phyloP scores from a whole-genome alignment of 2,888 invertebrate species.

The Urechis unicinctus region DNA sequence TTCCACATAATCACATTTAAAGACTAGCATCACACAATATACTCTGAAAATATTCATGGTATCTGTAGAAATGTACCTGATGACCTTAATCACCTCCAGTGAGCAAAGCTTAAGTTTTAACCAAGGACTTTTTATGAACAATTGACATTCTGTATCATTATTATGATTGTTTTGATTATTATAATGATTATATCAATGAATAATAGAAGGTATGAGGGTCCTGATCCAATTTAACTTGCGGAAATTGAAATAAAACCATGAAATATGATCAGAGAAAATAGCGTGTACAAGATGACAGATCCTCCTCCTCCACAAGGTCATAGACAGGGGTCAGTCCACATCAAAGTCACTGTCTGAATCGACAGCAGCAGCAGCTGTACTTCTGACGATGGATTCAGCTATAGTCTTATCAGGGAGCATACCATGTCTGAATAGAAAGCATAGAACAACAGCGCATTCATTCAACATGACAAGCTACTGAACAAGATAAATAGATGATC shows the following conservation, averaged over 20 bases:
- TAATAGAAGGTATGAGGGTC: background rate
- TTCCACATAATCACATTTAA: background rate
- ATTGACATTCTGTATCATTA: too few species aligned
- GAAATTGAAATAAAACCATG: too few species aligned
- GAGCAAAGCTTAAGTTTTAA: too few species aligned
- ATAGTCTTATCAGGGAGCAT: slow-evolving; percentile 31
- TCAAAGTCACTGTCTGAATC: slow-evolving; percentile 35
- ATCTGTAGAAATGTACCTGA: too few species aligned
- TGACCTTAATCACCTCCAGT: too few species aligned
- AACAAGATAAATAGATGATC: background rate
- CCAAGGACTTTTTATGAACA: too few species aligned
- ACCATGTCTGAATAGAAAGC: slow-evolving; percentile 29
- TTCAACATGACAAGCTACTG: background rate
- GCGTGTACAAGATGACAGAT: too few species aligned
- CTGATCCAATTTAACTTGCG: too few species aligned
- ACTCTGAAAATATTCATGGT: background rate
- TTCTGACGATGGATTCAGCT: slow-evolving; percentile 24
- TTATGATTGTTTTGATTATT: too few species aligned
- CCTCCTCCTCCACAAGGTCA: too few species aligned
- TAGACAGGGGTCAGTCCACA: slow-evolving; percentile 19
- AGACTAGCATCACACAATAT: background rate
- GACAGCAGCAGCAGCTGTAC: slow-evolving; percentile 28
- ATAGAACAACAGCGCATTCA: background rate
- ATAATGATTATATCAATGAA: too few species aligned
- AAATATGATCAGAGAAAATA: too few species aligned